These are phyloP conservation scores for Calcarius lapponicus DNA, from an alignment of 2,797 vertebrate species.

Conservation along the genomic window DNA sequence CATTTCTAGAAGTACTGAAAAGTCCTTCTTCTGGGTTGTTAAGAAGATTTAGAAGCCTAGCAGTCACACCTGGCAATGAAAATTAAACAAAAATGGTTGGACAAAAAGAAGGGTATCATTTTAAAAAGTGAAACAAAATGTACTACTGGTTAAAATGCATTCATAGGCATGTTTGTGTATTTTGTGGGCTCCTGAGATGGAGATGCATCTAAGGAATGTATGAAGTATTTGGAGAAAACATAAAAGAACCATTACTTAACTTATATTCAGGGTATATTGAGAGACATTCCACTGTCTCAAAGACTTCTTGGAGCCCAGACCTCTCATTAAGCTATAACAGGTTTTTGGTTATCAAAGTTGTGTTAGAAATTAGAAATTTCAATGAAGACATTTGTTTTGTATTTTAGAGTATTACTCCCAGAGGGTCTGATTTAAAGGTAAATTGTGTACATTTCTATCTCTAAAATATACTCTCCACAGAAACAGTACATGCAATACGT, in stretches of 20 bases:
- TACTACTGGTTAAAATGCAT: neutral
- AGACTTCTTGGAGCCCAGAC: neutral
- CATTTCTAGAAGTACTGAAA: constrained; percentile 14
- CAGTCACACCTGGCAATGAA: constrained; percentile 10
- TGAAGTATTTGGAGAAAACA: neutral
- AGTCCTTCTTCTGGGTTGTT: constrained; percentile 21
- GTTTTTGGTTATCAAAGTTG: neutral
- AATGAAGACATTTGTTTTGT: neutral
- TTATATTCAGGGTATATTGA: neutral
- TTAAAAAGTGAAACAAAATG: constrained; percentile 8
- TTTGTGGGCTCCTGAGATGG: neutral
- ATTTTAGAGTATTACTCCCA: neutral
- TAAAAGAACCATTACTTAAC: neutral
- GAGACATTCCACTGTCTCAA: neutral
- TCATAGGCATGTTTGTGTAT: neutral
- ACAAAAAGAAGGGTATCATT: constrained; percentile 30
- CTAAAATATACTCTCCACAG: neutral
- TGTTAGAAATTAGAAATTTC: neutral
- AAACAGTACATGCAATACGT: neutral
- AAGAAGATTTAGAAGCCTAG: constrained; percentile 5
- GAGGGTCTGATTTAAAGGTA: neutral
- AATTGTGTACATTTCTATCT: neutral
- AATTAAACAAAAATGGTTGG: neutral
- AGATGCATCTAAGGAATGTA: neutral
- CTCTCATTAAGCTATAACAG: neutral